Conservation (phyloP, 2,797 vertebrate genomes). For the Pipistrellus nathusii region DNA sequence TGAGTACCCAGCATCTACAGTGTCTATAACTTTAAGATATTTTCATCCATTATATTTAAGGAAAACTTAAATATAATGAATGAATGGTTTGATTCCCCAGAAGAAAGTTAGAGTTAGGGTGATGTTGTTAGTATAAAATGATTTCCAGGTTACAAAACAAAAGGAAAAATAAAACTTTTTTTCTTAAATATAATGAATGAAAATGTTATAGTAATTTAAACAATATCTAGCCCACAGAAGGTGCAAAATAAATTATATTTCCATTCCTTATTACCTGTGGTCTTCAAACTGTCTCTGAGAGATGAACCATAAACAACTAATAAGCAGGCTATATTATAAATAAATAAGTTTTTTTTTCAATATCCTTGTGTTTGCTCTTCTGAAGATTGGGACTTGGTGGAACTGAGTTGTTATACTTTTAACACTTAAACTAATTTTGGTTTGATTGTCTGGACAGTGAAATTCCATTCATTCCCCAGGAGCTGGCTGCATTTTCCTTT, state of each 20-base stretch:
- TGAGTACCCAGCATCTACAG: not conserved
- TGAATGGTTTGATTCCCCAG: not conserved
- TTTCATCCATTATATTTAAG: not conserved
- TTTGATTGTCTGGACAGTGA: not conserved
- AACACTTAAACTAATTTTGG: not conserved
- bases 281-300: not conserved
- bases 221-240: not conserved
- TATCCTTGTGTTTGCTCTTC: not conserved
- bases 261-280: not conserved
- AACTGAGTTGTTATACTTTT: not conserved
- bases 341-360: not conserved
- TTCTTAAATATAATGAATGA: not conserved
- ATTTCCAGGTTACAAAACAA: not conserved
- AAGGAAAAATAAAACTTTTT: not conserved
- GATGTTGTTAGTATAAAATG: not conserved
- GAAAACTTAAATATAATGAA: not conserved
- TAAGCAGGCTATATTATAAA: not conserved
- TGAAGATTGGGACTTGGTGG: not conserved
- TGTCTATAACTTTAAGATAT: not conserved
- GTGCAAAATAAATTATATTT: constrained; percentile 11
- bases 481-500: not conserved
- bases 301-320: not conserved
- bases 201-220: not conserved
- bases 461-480: not conserved
- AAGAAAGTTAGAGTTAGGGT: not conserved